Conservation (phyloP, 2,888 invertebrate species). For the Agrilus mali region DNA sequence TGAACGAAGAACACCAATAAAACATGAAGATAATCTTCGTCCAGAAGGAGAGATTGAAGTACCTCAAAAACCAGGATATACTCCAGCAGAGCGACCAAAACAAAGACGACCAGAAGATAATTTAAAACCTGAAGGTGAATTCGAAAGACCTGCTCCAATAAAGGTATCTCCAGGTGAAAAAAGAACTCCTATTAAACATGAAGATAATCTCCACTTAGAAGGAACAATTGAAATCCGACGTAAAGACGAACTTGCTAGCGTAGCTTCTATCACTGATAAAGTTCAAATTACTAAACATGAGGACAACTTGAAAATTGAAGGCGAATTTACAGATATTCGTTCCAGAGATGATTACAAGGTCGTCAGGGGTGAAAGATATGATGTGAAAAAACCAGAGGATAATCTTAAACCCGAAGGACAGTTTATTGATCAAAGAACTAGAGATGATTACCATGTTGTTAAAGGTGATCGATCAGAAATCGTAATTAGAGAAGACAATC, state of each 20-base stretch:
- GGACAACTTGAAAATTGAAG: slow-evolving; percentile 45
- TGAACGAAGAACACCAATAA: slow-evolving; percentile 31
- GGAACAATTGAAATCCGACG: slow-evolving; percentile 39
- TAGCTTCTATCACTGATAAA: slow-evolving; percentile 36
- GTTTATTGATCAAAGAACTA: slow-evolving; percentile 37
- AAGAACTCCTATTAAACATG: slow-evolving; percentile 39
- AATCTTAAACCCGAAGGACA: slow-evolving; percentile 38
- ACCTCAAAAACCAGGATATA: slow-evolving; percentile 30
- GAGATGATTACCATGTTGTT: slow-evolving; percentile 41
- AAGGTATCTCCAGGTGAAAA: slow-evolving; percentile 42
- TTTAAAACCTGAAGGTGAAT: slow-evolving; percentile 40
- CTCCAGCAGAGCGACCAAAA: slow-evolving; percentile 41
- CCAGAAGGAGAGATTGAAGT: slow-evolving; percentile 45
- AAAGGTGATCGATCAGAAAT: slow-evolving; percentile 49
- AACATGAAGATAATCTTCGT: slow-evolving; percentile 38
- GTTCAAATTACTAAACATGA: slow-evolving; percentile 41
- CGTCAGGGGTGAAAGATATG: slow-evolving; percentile 48
- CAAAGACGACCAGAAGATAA: slow-evolving; percentile 39
- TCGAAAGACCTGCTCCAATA: slow-evolving; percentile 32
- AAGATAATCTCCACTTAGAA: slow-evolving; percentile 41
- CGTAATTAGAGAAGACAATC: slow-evolving; percentile 51
- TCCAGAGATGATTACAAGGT: slow-evolving; percentile 42
- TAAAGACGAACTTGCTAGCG: slow-evolving; percentile 34
- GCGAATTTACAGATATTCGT: slow-evolving; percentile 38
- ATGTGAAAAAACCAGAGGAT: slow-evolving; percentile 38